These are phyloP conservation scores for Pantelozetes paolii DNA, from an alignment of 2,888 invertebrate genomes.

Conservation along the genomic window DNA sequence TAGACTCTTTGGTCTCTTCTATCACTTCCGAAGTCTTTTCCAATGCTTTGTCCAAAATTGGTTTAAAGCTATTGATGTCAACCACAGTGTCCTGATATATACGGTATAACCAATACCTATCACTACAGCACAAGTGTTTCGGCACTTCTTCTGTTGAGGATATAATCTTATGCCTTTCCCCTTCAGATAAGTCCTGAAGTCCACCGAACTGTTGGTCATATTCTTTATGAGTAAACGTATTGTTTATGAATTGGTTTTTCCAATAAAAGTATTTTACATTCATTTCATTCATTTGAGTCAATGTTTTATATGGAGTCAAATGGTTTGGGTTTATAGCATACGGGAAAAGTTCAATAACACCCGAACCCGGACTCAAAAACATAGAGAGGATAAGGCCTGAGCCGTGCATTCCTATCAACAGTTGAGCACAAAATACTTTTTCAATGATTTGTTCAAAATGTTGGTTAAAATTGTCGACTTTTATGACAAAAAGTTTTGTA, in stretches of 20 bases:
- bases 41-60: neutral
- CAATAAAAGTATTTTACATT: conserved; percentile 54
- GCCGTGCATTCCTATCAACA: conserved; percentile 55
- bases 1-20: neutral
- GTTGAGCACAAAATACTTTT: conserved; percentile 46
- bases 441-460: conserved; percentile 50
- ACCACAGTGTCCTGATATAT: conserved; percentile 58
- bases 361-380: conserved; percentile 53
- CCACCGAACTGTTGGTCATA: conserved; percentile 53
- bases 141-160: conserved; percentile 50
- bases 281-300: conserved; percentile 51
- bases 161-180: conserved; percentile 42
- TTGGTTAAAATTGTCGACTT: conserved; percentile 44
- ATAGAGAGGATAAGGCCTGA: conserved; percentile 54
- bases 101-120: conserved; percentile 56
- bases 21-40: neutral
- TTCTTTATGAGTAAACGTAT: conserved; percentile 53
- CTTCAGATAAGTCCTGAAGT: conserved; percentile 51
- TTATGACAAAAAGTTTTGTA: neutral
- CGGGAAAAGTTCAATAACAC: conserved; percentile 57
- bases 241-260: conserved; percentile 52
- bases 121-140: conserved; percentile 55
- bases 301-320: conserved; percentile 55
- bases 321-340: conserved; percentile 54
- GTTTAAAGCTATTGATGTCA: conserved; percentile 47